These are phyloP conservation scores for Choristoneura rosaceana DNA, from an alignment of 2,888 invertebrate species.

Conservation along the genomic window DNA sequence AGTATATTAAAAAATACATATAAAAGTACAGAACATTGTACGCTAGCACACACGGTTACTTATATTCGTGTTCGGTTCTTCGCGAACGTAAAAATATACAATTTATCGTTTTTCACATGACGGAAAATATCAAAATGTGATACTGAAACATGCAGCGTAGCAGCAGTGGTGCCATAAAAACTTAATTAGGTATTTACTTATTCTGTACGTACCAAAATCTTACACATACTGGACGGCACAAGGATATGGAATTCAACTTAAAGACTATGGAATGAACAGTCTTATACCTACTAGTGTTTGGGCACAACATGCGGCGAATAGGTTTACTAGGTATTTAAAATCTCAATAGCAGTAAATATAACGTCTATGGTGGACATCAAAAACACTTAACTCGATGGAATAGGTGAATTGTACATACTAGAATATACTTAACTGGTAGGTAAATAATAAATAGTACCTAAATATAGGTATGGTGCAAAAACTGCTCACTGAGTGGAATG, in stretches of 20 bases:
- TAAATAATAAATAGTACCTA: too few species aligned
- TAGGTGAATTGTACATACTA: too few species aligned
- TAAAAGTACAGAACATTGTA: conserved; percentile 20
- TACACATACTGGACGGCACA: conserved; percentile 38
- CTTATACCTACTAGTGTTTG: neutral
- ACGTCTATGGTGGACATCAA: too few species aligned
- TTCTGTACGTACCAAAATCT: neutral
- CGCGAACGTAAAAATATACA: neutral
- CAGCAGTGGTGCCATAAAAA: neutral
- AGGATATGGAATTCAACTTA: conserved; percentile 34
- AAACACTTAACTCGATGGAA: too few species aligned
- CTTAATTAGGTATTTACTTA: conserved; percentile 6
- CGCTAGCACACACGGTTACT: neutral
- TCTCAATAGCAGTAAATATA: too few species aligned
- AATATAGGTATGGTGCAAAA: too few species aligned
- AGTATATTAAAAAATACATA: conserved; percentile 15
- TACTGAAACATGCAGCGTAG: neutral
- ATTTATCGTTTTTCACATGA: neutral
- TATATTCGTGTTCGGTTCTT: neutral
- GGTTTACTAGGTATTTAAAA: too few species aligned
- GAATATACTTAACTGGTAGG: too few species aligned
- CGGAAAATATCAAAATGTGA: neutral
- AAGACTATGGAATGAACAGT: conserved; percentile 2
- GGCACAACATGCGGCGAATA: conserved; percentile 9
- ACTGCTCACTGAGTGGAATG: too few species aligned